A percentile compares a stretch with the other conserved stretches of the same genome.
phyloP scores from a whole-genome alignment of 2,797 vertebrate species.

The Erethizon dorsatum region DNA sequence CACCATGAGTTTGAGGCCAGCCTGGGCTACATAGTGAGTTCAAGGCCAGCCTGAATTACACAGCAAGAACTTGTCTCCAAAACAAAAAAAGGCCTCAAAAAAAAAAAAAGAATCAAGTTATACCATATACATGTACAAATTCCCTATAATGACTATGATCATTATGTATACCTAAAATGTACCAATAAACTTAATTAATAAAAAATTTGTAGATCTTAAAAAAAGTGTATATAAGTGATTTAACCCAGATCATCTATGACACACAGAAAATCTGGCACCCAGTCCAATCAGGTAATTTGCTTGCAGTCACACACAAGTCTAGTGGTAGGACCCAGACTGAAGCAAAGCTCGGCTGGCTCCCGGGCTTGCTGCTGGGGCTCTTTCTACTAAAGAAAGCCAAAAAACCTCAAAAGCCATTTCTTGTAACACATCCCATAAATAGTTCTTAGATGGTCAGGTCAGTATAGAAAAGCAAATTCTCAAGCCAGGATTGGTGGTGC shows the following conservation, averaged over 20 bases:
- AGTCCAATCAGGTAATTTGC: neutral
- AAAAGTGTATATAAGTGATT: neutral
- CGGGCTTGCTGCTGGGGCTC: neutral
- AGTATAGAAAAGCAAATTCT: neutral
- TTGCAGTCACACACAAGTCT: neutral
- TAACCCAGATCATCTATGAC: neutral
- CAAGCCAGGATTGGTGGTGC: neutral
- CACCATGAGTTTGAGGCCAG: neutral
- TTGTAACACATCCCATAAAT: neutral
- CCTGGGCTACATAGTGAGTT: neutral
- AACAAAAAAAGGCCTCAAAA: neutral
- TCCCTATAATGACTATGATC: neutral
- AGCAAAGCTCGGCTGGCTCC: neutral
- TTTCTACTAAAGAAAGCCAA: slow-evolving; percentile 14
- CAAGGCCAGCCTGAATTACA: neutral
- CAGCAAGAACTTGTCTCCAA: neutral
- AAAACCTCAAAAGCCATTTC: slow-evolving; percentile 25
- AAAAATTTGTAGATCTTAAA: neutral
- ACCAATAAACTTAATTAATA: no score
- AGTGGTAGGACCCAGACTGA: neutral
- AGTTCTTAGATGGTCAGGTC: slow-evolving; percentile 14
- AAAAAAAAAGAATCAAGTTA: neutral
- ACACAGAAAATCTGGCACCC: neutral
- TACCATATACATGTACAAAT: neutral
- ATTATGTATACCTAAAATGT: neutral